Conservation (phyloP, 2,113 vertebrate genomes). For the Neomonachus schauinslandi region DNA sequence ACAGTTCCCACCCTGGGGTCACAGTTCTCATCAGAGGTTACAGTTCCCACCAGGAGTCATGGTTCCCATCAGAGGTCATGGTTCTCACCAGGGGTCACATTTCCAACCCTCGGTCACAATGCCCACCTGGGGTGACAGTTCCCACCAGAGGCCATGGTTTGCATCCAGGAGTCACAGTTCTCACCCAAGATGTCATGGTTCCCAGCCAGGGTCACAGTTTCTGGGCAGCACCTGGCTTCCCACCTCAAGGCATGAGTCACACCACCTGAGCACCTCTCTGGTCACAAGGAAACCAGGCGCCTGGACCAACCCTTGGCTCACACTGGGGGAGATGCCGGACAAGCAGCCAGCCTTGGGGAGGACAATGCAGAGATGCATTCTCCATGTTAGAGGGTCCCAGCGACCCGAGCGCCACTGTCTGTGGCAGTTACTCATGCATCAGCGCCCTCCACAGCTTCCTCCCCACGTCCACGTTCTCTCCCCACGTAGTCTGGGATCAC, state of each 20-base stretch:
- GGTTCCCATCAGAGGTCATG: background rate
- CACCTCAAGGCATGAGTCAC: background rate
- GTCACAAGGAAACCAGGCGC: background rate
- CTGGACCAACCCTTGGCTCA: background rate
- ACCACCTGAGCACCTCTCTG: background rate
- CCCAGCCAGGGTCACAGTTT: background rate
- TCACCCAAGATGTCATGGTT: background rate
- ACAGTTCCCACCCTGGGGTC: too few species aligned
- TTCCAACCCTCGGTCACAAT: too few species aligned
- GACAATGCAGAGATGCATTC: accelerated
- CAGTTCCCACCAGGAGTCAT: background rate
- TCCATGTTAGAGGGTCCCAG: background rate
- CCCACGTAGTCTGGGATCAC: accelerated
- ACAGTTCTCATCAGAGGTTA: background rate
- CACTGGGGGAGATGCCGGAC: accelerated
- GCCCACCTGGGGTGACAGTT: background rate
- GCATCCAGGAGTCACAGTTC: too few species aligned
- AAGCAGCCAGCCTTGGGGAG: too few species aligned
- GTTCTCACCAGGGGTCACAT: background rate
- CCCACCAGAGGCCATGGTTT: too few species aligned
- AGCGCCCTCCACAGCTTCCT: background rate
- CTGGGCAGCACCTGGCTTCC: background rate
- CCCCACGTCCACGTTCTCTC: too few species aligned
- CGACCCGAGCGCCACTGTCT: accelerated
- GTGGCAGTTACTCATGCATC: accelerated